Conservation (phyloP, 2,888 invertebrate genomes). For the Lasioglossum zephyrum region DNA sequence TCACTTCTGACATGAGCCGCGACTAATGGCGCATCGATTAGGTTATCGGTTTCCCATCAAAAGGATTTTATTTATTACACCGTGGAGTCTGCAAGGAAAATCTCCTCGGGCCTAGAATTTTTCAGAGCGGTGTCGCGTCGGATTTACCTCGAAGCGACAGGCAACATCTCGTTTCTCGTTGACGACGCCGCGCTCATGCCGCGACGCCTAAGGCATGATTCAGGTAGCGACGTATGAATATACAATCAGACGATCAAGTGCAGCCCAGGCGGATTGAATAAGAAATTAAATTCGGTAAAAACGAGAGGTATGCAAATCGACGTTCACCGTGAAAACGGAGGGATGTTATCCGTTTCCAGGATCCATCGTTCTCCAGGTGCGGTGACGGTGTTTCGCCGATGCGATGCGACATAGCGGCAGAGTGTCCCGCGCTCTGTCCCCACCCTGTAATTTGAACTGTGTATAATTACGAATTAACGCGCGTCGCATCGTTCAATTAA, state of each 20-base stretch:
- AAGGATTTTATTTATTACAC: background rate
- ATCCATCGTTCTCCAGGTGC: background rate
- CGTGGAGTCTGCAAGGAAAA: background rate
- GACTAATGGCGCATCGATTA: background rate
- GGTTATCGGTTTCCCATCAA: background rate
- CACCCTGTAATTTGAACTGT: conserved; percentile 28
- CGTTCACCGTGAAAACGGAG: background rate
- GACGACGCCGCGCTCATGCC: background rate
- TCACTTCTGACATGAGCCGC: background rate
- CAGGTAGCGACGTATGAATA: conserved; percentile 23
- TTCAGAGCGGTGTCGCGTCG: background rate
- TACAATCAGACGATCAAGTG: conserved; percentile 42
- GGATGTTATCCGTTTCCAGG: background rate
- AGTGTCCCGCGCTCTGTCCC: background rate
- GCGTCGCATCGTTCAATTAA: conserved; percentile 40
- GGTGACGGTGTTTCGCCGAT: background rate
- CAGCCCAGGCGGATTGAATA: background rate
- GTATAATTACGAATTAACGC: conserved; percentile 52
- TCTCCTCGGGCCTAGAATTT: conserved; percentile 4
- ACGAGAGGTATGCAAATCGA: conserved; percentile 9
- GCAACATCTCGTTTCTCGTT: conserved; percentile 39
- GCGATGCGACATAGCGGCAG: background rate
- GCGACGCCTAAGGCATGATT: conserved; percentile 18
- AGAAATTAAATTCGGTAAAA: conserved; percentile 31
- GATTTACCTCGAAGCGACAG: conserved; percentile 21